phyloP scores from a whole-genome alignment of 2,113 vertebrate species.

The Rhinopomastus cyanomelas region DNA sequence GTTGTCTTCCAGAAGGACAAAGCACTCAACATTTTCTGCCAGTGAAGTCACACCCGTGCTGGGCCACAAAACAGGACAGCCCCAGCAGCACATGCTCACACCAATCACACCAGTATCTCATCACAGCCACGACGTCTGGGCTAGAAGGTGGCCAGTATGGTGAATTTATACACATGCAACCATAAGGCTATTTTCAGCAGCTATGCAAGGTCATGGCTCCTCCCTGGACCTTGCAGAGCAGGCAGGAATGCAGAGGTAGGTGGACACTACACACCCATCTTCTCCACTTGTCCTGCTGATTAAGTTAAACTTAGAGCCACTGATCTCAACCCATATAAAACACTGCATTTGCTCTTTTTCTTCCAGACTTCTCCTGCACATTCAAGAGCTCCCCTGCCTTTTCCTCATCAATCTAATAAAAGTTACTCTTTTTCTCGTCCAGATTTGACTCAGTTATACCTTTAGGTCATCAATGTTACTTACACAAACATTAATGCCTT shows the following conservation, averaged over 20 bases:
- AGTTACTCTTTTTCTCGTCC: background rate
- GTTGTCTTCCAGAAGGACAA: background rate
- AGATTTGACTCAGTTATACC: background rate
- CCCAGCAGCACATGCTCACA: background rate
- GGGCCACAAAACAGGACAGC: background rate
- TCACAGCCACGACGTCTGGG: no score
- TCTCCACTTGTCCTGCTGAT: background rate
- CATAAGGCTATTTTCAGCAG: background rate
- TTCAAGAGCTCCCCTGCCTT: background rate
- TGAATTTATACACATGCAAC: background rate
- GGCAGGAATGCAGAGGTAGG: background rate
- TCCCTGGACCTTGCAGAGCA: background rate
- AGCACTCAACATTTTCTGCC: background rate
- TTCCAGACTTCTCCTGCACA: background rate
- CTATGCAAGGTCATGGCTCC: background rate
- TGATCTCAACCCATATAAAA: background rate
- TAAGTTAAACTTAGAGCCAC: background rate
- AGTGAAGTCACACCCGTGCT: background rate
- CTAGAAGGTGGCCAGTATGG: background rate
- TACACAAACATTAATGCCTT: background rate
- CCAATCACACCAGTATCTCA: rapidly evolving
- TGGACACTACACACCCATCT: background rate
- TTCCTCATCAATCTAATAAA: background rate
- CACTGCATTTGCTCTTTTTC: background rate
- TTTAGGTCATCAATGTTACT: background rate